A percentile compares a stretch with the other conserved stretches of the same genome.
Conservation (phyloP, 2,888 invertebrate species). For the Melanostoma scalare region DNA sequence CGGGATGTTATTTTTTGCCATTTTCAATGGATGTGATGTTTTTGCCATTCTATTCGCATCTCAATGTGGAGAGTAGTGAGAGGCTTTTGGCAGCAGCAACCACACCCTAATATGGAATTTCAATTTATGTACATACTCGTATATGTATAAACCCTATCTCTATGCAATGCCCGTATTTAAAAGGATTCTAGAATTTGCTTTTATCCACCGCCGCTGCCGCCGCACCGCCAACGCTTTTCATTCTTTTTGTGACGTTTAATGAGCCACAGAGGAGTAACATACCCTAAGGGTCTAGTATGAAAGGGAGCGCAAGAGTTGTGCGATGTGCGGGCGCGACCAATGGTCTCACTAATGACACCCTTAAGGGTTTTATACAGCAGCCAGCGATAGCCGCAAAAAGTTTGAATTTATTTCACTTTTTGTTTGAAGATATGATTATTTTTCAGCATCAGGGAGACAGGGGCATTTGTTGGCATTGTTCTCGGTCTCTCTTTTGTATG, state of each 20-base stretch:
- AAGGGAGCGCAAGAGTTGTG: slow-evolving; percentile 49
- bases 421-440: not conserved
- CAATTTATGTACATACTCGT: slow-evolving; percentile 7
- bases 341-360: slow-evolving; percentile 32
- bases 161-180: slow-evolving; percentile 4
- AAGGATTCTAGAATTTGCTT: slow-evolving; percentile 50
- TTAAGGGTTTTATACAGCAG: slow-evolving; percentile 16
- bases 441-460: not conserved
- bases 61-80: slow-evolving; percentile 4
- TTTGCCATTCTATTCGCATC: slow-evolving; percentile 13
- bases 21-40: slow-evolving; percentile 11
- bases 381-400: slow-evolving; percentile 29
- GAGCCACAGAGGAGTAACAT: slow-evolving; percentile 55
- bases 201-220: not conserved
- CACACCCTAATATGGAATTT: slow-evolving; percentile 62
- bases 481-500: not conserved
- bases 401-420: slow-evolving; percentile 31
- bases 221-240: no score
- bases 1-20: slow-evolving; percentile 36
- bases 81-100: slow-evolving; percentile 58
- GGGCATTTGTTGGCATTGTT: slow-evolving; percentile 23
- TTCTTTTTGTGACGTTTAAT: slow-evolving; percentile 36
- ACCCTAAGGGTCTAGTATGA: slow-evolving; percentile 20
- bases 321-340: slow-evolving; percentile 36
- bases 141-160: not conserved